phyloP scores from a whole-genome alignment of 2,113 vertebrate species.

The Myrmecophaga tridactyla region DNA sequence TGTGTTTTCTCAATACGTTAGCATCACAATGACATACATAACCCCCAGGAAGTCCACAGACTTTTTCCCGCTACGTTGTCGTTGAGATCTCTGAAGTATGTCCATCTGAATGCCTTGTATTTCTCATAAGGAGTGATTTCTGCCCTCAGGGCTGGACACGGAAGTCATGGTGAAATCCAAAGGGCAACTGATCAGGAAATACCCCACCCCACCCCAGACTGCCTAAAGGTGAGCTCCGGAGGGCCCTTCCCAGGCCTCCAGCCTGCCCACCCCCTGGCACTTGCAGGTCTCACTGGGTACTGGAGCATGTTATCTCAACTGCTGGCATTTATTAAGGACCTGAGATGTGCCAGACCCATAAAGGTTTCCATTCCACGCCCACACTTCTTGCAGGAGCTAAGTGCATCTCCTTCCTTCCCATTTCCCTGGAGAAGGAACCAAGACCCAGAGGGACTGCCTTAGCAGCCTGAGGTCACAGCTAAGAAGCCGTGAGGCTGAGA shows the following conservation, averaged over 20 bases:
- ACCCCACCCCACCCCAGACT: neutral
- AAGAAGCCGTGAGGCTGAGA: neutral
- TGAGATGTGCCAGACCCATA: accelerated
- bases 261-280: no score
- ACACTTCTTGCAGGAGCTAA: neutral
- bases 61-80: neutral
- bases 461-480: neutral
- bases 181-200: neutral
- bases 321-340: neutral
- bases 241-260: neutral
- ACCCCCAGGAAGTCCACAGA: neutral
- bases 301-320: no score
- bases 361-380: neutral
- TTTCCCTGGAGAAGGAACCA: neutral
- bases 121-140: no score
- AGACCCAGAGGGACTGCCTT: neutral
- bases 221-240: no score
- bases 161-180: neutral
- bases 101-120: neutral
- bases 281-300: neutral
- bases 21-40: neutral
- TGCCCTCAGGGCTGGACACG: neutral
- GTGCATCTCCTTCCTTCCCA: neutral
- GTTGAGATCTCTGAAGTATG: neutral
- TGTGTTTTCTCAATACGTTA: neutral